Percentiles rank a stretch among this genome's conserved stretches.
Evolutionary conservation across 64 coral and sea anemone species (phyloP).

Genomic region (Montipora efflorescens): DNA sequence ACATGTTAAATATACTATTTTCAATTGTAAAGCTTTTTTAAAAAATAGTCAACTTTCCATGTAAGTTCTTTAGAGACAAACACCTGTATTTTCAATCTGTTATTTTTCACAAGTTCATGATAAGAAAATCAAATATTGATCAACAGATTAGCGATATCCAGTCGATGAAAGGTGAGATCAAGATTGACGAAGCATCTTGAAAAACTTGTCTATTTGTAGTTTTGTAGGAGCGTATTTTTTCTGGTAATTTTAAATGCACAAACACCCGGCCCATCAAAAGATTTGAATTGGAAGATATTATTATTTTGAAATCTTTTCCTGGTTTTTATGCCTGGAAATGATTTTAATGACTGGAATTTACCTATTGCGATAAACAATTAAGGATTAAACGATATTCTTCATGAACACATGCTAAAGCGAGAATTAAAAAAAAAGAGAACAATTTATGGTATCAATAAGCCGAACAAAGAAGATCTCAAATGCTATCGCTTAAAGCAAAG

Average conservation of each 20-base stretch:
- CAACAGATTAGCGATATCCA: not conserved
- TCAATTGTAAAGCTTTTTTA: not conserved
- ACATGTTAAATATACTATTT: not conserved
- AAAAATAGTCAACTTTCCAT: not conserved
- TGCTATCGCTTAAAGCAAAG: not conserved
- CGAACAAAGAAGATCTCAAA: conserved; percentile 25
- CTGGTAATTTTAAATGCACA: too few relatives aligned
- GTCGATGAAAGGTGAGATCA: not conserved
- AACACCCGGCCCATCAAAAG: too few relatives aligned
- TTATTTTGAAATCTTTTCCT: not conserved
- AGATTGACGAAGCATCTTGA: not conserved
- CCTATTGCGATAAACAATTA: not conserved
- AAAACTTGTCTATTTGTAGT: not conserved
- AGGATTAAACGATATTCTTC: not conserved
- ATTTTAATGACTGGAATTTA: not conserved
- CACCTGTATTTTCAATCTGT: conserved; percentile 28
- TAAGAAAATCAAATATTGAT: conserved; percentile 26
- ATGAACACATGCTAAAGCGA: not conserved
- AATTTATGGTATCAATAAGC: not conserved
- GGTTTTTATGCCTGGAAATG: not conserved
- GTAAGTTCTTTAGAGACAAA: conserved; percentile 9
- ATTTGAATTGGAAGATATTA: too few relatives aligned
- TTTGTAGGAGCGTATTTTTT: not conserved
- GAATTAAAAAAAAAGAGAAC: not conserved
- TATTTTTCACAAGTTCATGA: not conserved